A percentile compares a stretch with the other conserved stretches of the same genome.
Evolutionary conservation across 2,797 vertebrate species (phyloP).

Genomic region (Emydoidea blandingii): DNA sequence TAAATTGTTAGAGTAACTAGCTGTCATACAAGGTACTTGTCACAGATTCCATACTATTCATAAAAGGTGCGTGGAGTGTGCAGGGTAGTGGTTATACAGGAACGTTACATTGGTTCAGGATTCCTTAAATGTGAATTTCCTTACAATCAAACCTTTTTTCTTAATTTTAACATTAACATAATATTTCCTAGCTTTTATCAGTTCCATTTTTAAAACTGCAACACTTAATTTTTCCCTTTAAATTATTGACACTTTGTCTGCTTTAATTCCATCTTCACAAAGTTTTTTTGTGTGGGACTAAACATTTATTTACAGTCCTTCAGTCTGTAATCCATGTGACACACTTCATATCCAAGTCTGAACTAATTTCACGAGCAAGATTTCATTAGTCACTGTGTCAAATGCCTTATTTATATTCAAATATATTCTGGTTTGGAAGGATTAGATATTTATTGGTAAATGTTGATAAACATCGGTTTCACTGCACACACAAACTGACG

Average conservation of each 20-base stretch:
- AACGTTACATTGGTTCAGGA: neutral
- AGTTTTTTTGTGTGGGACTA: neutral
- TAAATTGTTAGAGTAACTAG: neutral
- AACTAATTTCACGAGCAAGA: neutral
- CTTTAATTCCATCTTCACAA: neutral
- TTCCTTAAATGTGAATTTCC: neutral
- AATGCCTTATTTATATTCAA: neutral
- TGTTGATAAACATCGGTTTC: neutral
- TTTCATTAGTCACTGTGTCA: neutral
- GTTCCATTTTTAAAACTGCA: neutral
- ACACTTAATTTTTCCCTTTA: neutral
- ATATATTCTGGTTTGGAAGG: neutral
- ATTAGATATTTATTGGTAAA: neutral
- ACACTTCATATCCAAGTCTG: neutral
- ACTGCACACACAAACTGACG: neutral
- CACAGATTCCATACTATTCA: neutral
- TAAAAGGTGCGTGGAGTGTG: neutral
- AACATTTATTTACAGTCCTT: neutral
- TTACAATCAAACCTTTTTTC: neutral
- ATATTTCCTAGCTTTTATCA: too few species aligned
- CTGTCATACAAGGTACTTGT: neutral
- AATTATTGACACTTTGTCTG: neutral
- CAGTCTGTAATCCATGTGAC: neutral
- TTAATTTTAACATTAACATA: neutral
- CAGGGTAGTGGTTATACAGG: neutral